Percentiles rank a stretch among this genome's conserved stretches.
These are phyloP conservation scores for Leptura quadrifasciata DNA, from an alignment of 2,888 invertebrate species.

Conservation along the genomic window DNA sequence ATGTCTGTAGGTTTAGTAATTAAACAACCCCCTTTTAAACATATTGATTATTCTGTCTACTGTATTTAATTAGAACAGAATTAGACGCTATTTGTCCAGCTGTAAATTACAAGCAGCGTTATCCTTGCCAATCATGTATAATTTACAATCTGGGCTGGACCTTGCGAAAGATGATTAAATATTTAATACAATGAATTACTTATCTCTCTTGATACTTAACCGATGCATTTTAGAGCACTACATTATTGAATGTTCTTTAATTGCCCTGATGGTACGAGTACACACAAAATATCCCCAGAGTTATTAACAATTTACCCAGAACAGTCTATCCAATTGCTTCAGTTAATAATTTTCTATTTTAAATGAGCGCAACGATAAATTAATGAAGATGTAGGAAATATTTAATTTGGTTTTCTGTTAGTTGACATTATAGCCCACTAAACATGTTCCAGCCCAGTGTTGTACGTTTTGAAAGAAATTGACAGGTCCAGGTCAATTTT, in stretches of 20 bases:
- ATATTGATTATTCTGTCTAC: constrained; percentile 71
- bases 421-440: no score
- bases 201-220: constrained; percentile 55
- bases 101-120: constrained; percentile 64
- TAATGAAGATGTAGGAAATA: no score
- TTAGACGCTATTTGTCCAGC: constrained; percentile 65
- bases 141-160: constrained; percentile 65
- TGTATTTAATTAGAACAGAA: constrained; percentile 66
- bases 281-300: constrained; percentile 33
- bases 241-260: constrained; percentile 52
- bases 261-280: constrained; percentile 26
- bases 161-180: constrained; percentile 63
- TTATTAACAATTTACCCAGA: constrained; percentile 37
- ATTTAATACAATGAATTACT: constrained; percentile 60
- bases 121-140: constrained; percentile 71
- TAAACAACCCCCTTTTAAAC: constrained; percentile 62
- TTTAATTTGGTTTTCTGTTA: no score
- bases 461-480: no score
- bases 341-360: constrained; percentile 13
- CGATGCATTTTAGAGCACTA: constrained; percentile 54
- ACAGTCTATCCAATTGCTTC: constrained; percentile 15
- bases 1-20: constrained; percentile 55
- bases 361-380: no score
- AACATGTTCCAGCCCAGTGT: no score
- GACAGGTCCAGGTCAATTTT: no score